Percentiles rank a stretch among this genome's conserved stretches.
phyloP scores from a whole-genome alignment of 2,888 invertebrate genomes.

The Electrophaes corylata region DNA sequence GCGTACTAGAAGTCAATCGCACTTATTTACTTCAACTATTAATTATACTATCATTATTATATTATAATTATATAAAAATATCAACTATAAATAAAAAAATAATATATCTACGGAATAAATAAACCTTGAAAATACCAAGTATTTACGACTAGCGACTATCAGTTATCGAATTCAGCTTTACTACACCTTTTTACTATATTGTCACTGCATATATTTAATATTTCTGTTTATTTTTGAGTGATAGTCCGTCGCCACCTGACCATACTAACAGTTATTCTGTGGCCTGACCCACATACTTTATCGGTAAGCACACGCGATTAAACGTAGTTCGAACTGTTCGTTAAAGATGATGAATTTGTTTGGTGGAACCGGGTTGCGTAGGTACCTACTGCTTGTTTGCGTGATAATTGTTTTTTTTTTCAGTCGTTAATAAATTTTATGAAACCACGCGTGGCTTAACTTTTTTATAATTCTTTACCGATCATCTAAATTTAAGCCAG shows the following conservation, averaged over 20 bases:
- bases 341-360: conserved; percentile 36
- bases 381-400: conserved; percentile 28
- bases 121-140: too few species aligned
- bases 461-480: too few species aligned
- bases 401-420: conserved; percentile 30
- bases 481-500: too few species aligned
- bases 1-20: too few species aligned
- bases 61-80: too few species aligned
- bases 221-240: conserved; percentile 57
- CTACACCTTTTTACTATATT: conserved; percentile 14
- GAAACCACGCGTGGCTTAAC: too few species aligned
- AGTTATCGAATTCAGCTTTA: neutral
- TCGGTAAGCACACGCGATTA: conserved; percentile 67
- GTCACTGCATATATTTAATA: conserved; percentile 36
- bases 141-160: too few species aligned
- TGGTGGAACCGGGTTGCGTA: conserved; percentile 17
- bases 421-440: neutral
- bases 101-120: too few species aligned
- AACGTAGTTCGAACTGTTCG: conserved; percentile 29
- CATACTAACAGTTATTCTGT: conserved; percentile 45
- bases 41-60: too few species aligned
- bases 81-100: too few species aligned
- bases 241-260: conserved; percentile 63
- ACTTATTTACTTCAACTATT: too few species aligned
- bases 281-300: conserved; percentile 42